A percentile compares a stretch with the other conserved stretches of the same genome.
Conservation (phyloP, 30 jellyfish, hydroid and myxozoan species). For the Turritopsis rubra region DNA sequence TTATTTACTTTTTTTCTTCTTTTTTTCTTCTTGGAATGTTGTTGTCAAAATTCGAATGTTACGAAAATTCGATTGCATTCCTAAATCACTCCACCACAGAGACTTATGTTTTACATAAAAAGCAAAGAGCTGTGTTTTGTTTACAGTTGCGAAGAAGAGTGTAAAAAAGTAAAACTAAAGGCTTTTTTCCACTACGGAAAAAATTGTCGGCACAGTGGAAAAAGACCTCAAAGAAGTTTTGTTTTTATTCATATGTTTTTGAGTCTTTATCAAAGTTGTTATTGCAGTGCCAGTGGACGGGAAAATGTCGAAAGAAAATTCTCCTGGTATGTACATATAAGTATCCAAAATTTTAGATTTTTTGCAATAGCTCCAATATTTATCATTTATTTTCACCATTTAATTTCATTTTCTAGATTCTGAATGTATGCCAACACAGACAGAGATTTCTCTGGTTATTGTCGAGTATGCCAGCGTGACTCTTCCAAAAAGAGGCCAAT, state of each 20-base stretch:
- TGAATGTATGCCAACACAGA: neutral
- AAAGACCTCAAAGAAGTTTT: too few relatives aligned
- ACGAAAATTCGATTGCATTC: neutral
- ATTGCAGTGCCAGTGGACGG: neutral
- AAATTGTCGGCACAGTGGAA: too few relatives aligned
- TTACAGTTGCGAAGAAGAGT: conserved; percentile 3
- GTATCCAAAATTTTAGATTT: neutral
- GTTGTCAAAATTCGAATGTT: neutral
- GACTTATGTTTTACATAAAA: neutral
- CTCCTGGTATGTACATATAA: neutral
- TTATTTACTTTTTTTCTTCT: neutral
- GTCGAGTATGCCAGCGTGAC: neutral
- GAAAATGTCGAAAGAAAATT: neutral
- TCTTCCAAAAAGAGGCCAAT: neutral
- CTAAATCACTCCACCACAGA: neutral
- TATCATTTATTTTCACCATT: too few relatives aligned
- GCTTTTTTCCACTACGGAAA: too few relatives aligned
- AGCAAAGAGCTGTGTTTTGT: conserved; percentile 6
- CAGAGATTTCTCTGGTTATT: neutral
- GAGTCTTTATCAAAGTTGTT: neutral
- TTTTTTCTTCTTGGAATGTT: neutral
- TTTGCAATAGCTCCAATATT: too few relatives aligned
- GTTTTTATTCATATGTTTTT: conserved; percentile 5
- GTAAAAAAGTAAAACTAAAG: neutral
- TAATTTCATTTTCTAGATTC: neutral